Percentiles rank a stretch among this genome's conserved stretches.
Evolutionary conservation across 2,888 invertebrate species (phyloP).

Genomic region (Macrophya annulata): DNA sequence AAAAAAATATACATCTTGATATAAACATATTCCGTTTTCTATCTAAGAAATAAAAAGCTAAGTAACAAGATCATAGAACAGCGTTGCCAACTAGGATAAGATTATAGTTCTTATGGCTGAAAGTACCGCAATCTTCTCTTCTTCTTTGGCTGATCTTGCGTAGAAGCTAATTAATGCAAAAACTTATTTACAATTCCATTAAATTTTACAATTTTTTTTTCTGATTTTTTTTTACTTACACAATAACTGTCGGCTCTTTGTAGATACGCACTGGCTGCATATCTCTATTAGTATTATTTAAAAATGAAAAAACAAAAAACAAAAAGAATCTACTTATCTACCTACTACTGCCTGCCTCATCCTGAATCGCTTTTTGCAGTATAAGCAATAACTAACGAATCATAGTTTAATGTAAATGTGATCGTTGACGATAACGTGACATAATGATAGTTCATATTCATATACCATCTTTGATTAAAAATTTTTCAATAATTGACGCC

Average conservation of each 20-base stretch:
- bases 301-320: conserved; percentile 40
- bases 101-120: conserved; percentile 57
- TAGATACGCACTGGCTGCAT: conserved; percentile 23
- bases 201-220: conserved; percentile 62
- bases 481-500: background rate
- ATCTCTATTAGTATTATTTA: conserved; percentile 21
- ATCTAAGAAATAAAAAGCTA: conserved; percentile 52
- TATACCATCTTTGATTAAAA: background rate
- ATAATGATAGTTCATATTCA: background rate
- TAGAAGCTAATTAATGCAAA: conserved; percentile 49
- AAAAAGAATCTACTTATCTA: conserved; percentile 38
- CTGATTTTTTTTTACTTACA: conserved; percentile 20
- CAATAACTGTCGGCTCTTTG: conserved; percentile 14
- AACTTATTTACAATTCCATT: conserved; percentile 71
- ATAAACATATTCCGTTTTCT: conserved; percentile 46
- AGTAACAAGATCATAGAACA: conserved; percentile 51
- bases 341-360: conserved; percentile 29
- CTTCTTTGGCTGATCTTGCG: conserved; percentile 42
- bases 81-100: conserved; percentile 34
- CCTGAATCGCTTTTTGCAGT: background rate
- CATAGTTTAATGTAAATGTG: background rate
- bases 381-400: background rate
- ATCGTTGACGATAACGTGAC: background rate
- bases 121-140: conserved; percentile 51
- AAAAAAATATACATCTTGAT: conserved; percentile 67